A percentile compares a stretch with the other conserved stretches of the same genome.
Evolutionary conservation across 2,888 invertebrate species (phyloP).

Genomic region (Alcis repandata): DNA sequence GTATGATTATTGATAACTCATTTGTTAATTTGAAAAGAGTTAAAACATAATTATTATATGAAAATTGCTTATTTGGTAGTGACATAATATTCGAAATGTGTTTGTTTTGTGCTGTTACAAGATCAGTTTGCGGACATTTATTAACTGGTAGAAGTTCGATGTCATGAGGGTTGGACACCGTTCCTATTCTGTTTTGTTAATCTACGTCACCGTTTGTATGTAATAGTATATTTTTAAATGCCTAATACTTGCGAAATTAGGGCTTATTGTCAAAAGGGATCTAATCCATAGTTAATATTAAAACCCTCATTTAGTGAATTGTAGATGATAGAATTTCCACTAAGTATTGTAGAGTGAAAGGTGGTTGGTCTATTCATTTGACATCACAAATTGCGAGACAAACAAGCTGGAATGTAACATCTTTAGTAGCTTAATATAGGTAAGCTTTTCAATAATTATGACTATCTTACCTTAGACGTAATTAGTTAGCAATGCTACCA

Average conservation of each 20-base stretch:
- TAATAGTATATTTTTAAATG: constrained; percentile 64
- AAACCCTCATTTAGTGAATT: constrained; percentile 67
- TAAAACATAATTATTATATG: constrained; percentile 49
- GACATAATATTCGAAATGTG: constrained; percentile 60
- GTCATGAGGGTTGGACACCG: constrained; percentile 68
- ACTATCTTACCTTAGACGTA: constrained; percentile 4
- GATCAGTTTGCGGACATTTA: constrained; percentile 57
- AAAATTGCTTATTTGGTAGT: constrained; percentile 60
- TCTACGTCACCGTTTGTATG: constrained; percentile 29
- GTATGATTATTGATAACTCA: constrained; percentile 28
- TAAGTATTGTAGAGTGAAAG: constrained; percentile 49
- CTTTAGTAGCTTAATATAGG: neutral
- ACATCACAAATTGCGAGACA: constrained; percentile 23
- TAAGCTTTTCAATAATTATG: constrained; percentile 7
- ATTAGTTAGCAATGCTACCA: neutral
- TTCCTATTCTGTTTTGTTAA: constrained; percentile 42
- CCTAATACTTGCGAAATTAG: constrained; percentile 79
- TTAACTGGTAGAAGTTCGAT: constrained; percentile 58
- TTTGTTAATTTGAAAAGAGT: constrained; percentile 54
- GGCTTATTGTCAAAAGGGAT: constrained; percentile 70
- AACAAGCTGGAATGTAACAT: constrained; percentile 29
- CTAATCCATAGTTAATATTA: constrained; percentile 70
- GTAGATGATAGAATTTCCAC: constrained; percentile 64
- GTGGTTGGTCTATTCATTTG: constrained; percentile 51
- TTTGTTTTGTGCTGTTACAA: constrained; percentile 63